Evolutionary conservation across 2,113 vertebrate species (phyloP).

Genomic region (Herpailurus yagouaroundi): DNA sequence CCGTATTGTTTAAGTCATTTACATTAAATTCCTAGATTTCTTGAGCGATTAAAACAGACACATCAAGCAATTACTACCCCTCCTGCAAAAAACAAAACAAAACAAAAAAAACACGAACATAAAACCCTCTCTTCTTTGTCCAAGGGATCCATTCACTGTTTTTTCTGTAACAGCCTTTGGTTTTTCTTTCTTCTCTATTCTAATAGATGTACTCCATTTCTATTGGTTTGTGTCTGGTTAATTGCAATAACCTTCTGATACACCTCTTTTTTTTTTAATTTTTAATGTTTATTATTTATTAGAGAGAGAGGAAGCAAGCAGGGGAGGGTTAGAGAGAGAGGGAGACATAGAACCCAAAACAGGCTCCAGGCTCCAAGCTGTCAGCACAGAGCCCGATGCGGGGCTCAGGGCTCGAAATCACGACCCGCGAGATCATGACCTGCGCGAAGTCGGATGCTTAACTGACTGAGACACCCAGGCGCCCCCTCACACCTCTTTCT

Average conservation of each 20-base stretch:
- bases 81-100: background rate
- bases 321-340: too few relatives aligned
- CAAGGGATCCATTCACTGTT: background rate
- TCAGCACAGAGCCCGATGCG: too few relatives aligned
- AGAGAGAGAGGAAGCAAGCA: too few relatives aligned
- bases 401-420: too few relatives aligned
- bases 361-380: too few relatives aligned
- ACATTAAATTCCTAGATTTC: background rate
- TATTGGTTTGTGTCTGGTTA: background rate
- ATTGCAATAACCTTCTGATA: background rate
- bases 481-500: background rate
- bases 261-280: too few relatives aligned
- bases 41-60: background rate
- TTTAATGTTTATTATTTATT: too few relatives aligned
- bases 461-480: too few relatives aligned
- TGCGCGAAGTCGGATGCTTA: too few relatives aligned
- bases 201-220: background rate
- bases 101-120: background rate
- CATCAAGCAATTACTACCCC: background rate
- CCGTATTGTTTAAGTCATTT: background rate
- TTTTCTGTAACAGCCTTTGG: background rate
- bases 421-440: too few relatives aligned
- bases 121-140: background rate
- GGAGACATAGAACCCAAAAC: too few relatives aligned
- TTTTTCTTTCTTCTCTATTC: background rate